A percentile compares a stretch with the other conserved stretches of the same genome.
These are phyloP conservation scores for Varanus komodoensis DNA, from an alignment of 2,113 vertebrate genomes.

Conservation along the genomic window DNA sequence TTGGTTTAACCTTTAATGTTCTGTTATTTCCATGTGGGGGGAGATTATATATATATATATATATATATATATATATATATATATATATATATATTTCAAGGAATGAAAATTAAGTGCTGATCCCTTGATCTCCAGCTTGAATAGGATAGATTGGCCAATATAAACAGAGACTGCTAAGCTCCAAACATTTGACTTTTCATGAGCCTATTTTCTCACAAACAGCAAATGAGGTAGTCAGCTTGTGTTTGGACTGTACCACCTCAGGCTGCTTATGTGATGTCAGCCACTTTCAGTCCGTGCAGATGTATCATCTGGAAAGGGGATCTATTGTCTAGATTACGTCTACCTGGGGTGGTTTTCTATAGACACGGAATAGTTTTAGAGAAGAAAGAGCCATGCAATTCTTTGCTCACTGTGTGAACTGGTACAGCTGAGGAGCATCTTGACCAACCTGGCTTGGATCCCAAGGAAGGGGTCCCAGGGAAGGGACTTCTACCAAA, in stretches of 20 bases:
- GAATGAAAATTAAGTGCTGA: constrained; percentile 84
- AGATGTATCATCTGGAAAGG: no score
- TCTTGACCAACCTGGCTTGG: no score
- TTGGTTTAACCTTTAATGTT: constrained; percentile 98
- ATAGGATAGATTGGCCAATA: constrained; percentile 80
- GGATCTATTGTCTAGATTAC: no score
- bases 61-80: constrained; percentile 62
- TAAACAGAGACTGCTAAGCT: constrained; percentile 77
- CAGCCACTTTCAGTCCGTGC: neutral
- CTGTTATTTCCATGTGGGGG: constrained; percentile 82
- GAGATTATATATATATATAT: constrained; percentile 55
- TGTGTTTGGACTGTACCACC: constrained; percentile 68
- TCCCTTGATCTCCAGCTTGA: constrained; percentile 81
- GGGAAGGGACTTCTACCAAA: no score
- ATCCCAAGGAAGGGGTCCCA: no score
- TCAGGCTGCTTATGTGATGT: constrained; percentile 12
- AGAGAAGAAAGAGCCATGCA: no score
- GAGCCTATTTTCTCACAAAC: neutral
- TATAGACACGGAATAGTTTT: no score
- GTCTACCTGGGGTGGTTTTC: no score
- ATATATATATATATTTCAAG: constrained; percentile 77
- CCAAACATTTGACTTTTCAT: constrained; percentile 79
- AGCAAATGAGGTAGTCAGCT: constrained; percentile 62
- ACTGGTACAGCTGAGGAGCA: no score
- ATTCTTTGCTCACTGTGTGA: no score